Base-by-base conservation (phyloP, 2,888 invertebrate genomes). In the Diaprepes abbreviatus region DNA sequence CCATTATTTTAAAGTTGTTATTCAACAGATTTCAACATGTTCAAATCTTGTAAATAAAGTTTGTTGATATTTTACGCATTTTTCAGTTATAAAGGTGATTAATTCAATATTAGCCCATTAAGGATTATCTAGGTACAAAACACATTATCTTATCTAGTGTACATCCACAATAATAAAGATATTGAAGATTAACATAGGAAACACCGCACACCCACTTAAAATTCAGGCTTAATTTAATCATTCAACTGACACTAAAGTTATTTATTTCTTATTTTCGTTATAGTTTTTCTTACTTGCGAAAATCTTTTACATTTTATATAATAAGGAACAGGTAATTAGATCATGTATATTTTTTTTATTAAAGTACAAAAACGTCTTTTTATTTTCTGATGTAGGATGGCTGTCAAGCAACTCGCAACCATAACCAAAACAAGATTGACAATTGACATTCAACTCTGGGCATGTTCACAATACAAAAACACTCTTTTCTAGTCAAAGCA, bases 1-100 rank as follows among this genome's bases (percentile, higher is more conserved):
- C 93, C 93, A 93, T 93, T 67, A 60, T 62, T 52, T 48, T 48
- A 28, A 19, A 43, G 45, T 50, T 21, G 62, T 52, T 70, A 33
- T 68, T 70, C 73, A 74, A 74, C 70, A 72, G 54, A 69, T 69
- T 70, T 70, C 69, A 59, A 50, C 66, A 59, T 59, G 71, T 52
- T 67, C 55, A 31, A 62, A 52, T 72, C 21, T 43, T 71, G 69
- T 71, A 55, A 50, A 63, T 65, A 21, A 45, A 65, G 48, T 63
- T 50, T 64, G 67, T 60, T 68, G 74, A 71, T 71, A 38, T 71
- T 73, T 63, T 59, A 64, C 68, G 74, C 73, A 74, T 75, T 73
- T 74, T 70, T 65, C 40, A 48, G n/a, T 52, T 62, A 54, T 48
- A 65, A 52, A 35, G 55, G 54, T 45, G 54, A 64, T 70, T 68